A percentile compares a stretch with the other conserved stretches of the same genome.
Conservation (phyloP, 2,797 vertebrate species). For the Enteromius viviparus region DNA sequence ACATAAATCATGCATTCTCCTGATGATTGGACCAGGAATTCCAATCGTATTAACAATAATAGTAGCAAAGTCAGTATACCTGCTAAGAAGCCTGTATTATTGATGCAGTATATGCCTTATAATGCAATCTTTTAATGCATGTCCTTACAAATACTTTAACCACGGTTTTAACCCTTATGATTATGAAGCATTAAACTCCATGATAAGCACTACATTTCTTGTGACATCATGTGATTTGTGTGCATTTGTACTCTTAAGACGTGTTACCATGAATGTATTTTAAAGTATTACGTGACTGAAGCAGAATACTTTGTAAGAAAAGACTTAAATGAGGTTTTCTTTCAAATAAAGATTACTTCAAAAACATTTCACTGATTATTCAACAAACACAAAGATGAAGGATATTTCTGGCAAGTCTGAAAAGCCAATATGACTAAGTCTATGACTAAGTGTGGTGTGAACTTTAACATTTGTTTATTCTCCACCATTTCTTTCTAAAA, state of each 20-base stretch:
- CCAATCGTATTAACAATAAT: not conserved
- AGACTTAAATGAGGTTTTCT: not conserved
- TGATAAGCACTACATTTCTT: not conserved
- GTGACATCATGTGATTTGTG: not conserved
- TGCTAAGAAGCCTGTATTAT: not conserved
- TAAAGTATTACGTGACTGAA: not conserved
- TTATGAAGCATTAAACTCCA: not conserved
- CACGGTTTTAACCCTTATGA: not conserved
- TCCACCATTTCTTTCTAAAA: not conserved
- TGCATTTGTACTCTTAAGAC: not conserved
- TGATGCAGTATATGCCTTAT: not conserved
- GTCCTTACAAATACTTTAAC: not conserved
- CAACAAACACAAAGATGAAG: not conserved
- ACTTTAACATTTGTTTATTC: not conserved
- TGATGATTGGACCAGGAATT: not conserved
- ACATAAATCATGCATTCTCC: not conserved
- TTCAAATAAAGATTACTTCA: too few relatives aligned
- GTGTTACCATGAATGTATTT: not conserved
- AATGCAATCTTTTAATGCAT: not conserved
- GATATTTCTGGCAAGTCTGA: not conserved
- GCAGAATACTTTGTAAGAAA: too few relatives aligned
- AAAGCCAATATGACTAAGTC: not conserved
- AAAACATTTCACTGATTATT: not conserved
- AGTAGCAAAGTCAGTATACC: not conserved
- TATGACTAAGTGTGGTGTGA: not conserved